Evolutionary conservation across 1,140 invertebrate genomes (phyloP).

Genomic region (Drosophila repletoides): DNA sequence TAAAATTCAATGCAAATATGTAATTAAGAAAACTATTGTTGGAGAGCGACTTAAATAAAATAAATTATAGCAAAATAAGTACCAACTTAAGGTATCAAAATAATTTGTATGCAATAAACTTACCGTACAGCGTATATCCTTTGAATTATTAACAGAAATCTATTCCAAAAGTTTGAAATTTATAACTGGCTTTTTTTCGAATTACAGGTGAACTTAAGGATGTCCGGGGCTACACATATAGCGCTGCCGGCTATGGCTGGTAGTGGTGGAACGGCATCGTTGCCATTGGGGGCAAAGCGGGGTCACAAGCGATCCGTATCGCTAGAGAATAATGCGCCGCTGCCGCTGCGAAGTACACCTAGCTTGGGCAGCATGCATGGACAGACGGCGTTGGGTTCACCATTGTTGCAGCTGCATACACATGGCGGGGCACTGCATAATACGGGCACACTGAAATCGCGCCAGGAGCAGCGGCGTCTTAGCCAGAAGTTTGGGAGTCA

Average conservation of each 20-base stretch:
- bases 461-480: slow-evolving; percentile 73
- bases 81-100: too few relatives aligned
- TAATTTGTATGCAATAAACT: too few relatives aligned
- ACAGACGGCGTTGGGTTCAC: slow-evolving; percentile 47
- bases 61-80: too few relatives aligned
- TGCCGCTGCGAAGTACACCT: slow-evolving; percentile 53
- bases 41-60: too few relatives aligned
- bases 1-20: too few relatives aligned
- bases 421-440: slow-evolving; percentile 36
- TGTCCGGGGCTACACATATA: slow-evolving; percentile 68
- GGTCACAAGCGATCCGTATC: slow-evolving; percentile 78
- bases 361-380: slow-evolving; percentile 46
- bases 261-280: slow-evolving; percentile 33
- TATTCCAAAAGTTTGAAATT: too few relatives aligned
- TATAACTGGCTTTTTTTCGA: neutral
- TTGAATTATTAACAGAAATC: too few relatives aligned
- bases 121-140: too few relatives aligned
- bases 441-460: slow-evolving; percentile 79
- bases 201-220: slow-evolving; percentile 6
- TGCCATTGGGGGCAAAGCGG: slow-evolving; percentile 53
- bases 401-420: slow-evolving; percentile 43
- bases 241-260: slow-evolving; percentile 61
- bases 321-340: slow-evolving; percentile 68
- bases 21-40: too few relatives aligned
- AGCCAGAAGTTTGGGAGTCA: slow-evolving; percentile 80